These are phyloP conservation scores for Aphidoletes aphidimyza DNA, from an alignment of 2,888 invertebrate genomes.

Conservation along the genomic window DNA sequence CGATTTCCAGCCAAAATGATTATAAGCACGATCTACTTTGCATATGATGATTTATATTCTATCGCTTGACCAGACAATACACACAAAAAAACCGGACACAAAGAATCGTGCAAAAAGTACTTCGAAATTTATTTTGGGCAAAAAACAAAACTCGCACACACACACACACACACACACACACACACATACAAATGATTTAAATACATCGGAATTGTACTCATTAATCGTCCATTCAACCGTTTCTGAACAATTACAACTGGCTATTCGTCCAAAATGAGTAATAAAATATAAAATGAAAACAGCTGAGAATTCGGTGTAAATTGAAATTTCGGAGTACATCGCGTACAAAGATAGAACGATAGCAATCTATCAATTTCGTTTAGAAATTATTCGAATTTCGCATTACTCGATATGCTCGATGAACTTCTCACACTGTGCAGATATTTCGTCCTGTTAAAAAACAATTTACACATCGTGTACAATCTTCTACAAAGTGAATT, in stretches of 20 bases:
- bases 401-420: background rate
- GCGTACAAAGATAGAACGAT: background rate
- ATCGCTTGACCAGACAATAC: slow-evolving; percentile 30
- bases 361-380: background rate
- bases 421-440: too few relatives aligned
- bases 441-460: too few relatives aligned
- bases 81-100: background rate
- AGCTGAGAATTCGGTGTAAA: background rate
- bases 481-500: background rate
- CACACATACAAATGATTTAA: background rate
- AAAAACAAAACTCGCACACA: background rate
- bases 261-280: background rate
- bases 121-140: background rate
- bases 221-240: slow-evolving; percentile 24
- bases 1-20: background rate
- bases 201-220: background rate
- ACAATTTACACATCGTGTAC: background rate
- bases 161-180: background rate
- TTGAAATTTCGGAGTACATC: background rate
- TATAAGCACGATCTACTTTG: slow-evolving; percentile 27
- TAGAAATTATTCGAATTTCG: background rate
- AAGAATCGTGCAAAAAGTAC: background rate
- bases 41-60: slow-evolving; percentile 44
- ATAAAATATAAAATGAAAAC: too few relatives aligned
- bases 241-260: background rate